Conservation (phyloP, 1,140 invertebrate species). For the Bombus terrestris region DNA sequence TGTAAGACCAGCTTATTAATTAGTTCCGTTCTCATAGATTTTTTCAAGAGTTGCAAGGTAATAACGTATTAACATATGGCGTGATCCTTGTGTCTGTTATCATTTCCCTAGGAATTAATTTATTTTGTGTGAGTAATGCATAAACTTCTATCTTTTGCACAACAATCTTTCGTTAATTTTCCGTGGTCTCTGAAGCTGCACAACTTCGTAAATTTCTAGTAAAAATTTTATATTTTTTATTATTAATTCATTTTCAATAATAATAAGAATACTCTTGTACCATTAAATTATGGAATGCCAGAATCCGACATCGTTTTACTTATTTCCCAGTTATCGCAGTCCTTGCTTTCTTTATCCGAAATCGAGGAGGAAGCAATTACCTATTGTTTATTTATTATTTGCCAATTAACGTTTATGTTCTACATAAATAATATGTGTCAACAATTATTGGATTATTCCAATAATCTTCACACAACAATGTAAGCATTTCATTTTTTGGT, state of each 20-base stretch:
- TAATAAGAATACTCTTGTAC: no score
- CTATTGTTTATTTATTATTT: background rate
- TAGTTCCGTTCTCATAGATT: background rate
- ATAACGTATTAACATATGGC: background rate
- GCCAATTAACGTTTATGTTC: background rate
- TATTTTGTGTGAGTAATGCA: background rate
- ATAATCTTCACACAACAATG: background rate
- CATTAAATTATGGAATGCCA: background rate
- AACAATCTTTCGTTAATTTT: background rate
- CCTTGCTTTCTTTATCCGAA: background rate
- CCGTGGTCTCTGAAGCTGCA: no score
- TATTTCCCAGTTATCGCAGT: background rate
- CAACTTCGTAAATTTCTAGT: no score
- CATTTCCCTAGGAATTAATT: background rate
- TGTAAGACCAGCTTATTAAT: background rate
- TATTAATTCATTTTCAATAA: no score
- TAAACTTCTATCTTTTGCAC: background rate
- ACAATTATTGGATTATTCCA: background rate
- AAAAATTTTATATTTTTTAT: no score
- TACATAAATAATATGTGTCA: background rate
- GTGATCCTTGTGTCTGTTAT: background rate
- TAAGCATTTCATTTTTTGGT: background rate
- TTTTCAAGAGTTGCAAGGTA: background rate
- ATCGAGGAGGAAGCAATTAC: background rate
- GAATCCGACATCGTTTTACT: background rate